These are phyloP conservation scores for Apocrypta bakeri DNA, from an alignment of 1,140 invertebrate genomes.

Conservation along the genomic window DNA sequence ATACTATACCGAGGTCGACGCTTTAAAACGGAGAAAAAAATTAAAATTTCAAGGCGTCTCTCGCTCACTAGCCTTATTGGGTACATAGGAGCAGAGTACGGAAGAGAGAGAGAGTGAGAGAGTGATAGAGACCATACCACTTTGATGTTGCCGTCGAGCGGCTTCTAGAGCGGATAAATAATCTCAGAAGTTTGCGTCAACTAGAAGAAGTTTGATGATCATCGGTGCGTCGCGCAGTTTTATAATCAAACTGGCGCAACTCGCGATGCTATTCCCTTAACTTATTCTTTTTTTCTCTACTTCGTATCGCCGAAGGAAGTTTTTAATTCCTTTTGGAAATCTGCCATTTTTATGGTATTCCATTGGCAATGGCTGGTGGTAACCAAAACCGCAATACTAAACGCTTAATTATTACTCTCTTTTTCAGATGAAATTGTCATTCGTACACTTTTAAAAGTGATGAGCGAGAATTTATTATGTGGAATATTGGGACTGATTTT, in stretches of 20 bases:
- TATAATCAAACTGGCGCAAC: conserved; percentile 10
- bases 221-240: neutral
- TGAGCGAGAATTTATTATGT: too few relatives aligned
- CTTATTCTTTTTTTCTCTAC: neutral
- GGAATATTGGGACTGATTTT: too few relatives aligned
- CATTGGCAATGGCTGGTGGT: neutral
- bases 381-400: too few relatives aligned
- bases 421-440: too few relatives aligned
- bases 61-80: neutral
- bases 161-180: conserved; percentile 10
- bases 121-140: neutral
- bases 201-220: conserved; percentile 15
- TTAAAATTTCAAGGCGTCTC: neutral
- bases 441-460: too few relatives aligned
- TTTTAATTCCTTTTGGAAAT: conserved; percentile 4
- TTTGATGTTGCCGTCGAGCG: neutral
- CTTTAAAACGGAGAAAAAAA: neutral
- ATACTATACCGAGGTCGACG: neutral
- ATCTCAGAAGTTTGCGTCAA: conserved; percentile 22
- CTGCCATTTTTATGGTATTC: neutral
- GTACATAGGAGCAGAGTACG: neutral
- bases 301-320: neutral
- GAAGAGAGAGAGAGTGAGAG: neutral
- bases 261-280: neutral
- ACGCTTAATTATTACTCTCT: too few relatives aligned